These are phyloP conservation scores for Apis florea DNA, from an alignment of 1,140 invertebrate genomes.

Conservation along the genomic window DNA sequence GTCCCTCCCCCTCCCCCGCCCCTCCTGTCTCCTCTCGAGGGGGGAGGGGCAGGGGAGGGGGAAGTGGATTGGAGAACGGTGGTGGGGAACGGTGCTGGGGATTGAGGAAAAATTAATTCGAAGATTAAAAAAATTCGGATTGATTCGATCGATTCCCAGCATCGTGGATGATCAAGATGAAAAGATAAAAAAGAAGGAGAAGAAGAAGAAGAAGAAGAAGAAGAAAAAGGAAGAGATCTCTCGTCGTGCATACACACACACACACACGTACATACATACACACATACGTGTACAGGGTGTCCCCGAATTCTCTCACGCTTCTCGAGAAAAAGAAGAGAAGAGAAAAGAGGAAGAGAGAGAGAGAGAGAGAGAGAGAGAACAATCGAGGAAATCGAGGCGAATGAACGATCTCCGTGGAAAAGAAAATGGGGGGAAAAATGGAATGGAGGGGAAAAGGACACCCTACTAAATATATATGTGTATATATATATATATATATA, in stretches of 20 bases:
- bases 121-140: not conserved
- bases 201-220: no score
- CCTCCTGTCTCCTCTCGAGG: no score
- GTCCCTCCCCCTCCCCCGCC: conserved; percentile 26
- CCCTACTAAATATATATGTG: conserved; percentile 33
- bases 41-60: no score
- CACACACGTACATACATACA: no score
- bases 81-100: conserved; percentile 26
- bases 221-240: no score
- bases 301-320: conserved; percentile 46
- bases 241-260: no score
- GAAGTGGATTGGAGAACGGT: no score
- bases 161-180: no score
- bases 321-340: conserved; percentile 23
- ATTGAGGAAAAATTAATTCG: not conserved
- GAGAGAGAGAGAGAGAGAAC: not conserved
- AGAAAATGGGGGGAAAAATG: not conserved
- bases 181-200: no score
- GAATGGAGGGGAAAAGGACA: conserved; percentile 42
- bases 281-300: conserved; percentile 35
- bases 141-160: no score
- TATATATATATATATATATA: no score
- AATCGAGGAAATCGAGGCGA: not conserved
- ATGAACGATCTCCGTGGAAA: not conserved
- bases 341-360: not conserved